phyloP scores from a whole-genome alignment of 2,888 invertebrate species.

The Enchytraeus crypticus region DNA sequence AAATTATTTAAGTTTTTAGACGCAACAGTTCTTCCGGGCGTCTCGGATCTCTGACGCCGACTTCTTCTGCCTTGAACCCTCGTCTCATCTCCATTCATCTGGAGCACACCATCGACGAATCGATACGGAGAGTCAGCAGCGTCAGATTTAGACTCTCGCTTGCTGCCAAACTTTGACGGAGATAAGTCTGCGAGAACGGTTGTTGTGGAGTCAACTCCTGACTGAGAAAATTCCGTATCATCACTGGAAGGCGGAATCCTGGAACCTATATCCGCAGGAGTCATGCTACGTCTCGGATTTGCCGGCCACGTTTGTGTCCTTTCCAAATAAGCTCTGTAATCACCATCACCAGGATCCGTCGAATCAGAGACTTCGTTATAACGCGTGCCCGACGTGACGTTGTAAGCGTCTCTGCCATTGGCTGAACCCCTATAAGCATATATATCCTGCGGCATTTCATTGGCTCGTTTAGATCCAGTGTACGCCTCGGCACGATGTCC shows the following conservation, averaged over 20 bases:
- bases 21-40: neutral
- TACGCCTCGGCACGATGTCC: too few species aligned
- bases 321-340: neutral
- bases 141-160: constrained; percentile 1
- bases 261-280: neutral
- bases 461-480: too few species aligned
- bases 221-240: neutral
- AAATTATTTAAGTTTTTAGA: too few species aligned
- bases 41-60: neutral
- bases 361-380: neutral
- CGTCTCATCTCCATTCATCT: neutral
- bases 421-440: too few species aligned
- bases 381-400: neutral
- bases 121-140: constrained; percentile 1
- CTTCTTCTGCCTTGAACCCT: neutral
- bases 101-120: neutral
- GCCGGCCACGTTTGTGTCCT: neutral
- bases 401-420: neutral
- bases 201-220: neutral
- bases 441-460: too few species aligned
- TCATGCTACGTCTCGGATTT: neutral
- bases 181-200: neutral
- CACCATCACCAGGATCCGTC: neutral
- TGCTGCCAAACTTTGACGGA: constrained; percentile 10
- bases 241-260: neutral